Conservation (phyloP, 2,888 invertebrate species). For the Leptinotarsa haldemani region DNA sequence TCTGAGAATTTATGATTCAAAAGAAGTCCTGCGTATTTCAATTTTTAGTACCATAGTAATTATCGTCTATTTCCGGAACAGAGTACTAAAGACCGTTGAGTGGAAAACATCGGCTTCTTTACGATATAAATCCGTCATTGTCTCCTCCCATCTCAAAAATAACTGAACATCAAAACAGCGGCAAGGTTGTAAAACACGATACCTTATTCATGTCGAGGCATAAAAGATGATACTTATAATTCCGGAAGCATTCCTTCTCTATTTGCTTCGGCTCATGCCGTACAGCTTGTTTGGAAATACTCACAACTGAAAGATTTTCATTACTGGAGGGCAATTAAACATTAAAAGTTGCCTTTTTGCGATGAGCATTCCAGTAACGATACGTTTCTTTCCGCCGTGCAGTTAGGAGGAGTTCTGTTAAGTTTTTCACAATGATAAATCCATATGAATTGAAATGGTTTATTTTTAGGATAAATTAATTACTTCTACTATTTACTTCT, state of each 20-base stretch:
- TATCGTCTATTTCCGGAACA: conserved; percentile 8
- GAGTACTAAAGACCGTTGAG: conserved; percentile 3
- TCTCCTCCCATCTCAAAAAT: conserved; percentile 24
- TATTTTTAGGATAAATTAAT: too few species aligned
- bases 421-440: too few species aligned
- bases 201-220: conserved; percentile 36
- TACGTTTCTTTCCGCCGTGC: too few species aligned
- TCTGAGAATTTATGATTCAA: background rate
- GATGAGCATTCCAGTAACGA: too few species aligned
- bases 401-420: too few species aligned
- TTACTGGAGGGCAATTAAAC: background rate
- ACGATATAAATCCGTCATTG: conserved; percentile 14
- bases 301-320: background rate
- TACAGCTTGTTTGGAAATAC: background rate
- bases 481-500: too few species aligned
- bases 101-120: conserved; percentile 15
- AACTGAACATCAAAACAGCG: conserved; percentile 30
- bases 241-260: conserved; percentile 37
- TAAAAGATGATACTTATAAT: conserved; percentile 37
- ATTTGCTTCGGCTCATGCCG: conserved; percentile 21
- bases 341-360: background rate
- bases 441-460: too few species aligned
- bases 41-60: background rate
- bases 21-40: background rate
- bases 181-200: conserved; percentile 39